Conservation (phyloP, 37 sponge, comb jelly and placozoan species). For the Beroe ovata region DNA sequence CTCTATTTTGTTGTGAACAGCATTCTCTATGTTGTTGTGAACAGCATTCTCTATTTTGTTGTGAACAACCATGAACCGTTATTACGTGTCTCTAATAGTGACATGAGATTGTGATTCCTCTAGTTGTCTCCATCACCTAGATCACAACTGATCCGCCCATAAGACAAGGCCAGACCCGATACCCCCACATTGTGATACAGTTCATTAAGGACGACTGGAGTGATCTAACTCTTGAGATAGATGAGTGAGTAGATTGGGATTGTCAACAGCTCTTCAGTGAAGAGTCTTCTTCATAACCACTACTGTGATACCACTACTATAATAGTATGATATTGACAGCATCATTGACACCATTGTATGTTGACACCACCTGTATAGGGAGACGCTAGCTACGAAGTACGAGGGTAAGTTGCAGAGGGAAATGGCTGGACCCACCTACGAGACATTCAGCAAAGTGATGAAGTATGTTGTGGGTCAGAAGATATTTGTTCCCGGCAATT, state of each 20-base stretch:
- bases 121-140: conserved; percentile 62
- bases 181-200: conserved; percentile 86
- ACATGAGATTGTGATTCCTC: too few species aligned
- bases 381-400: conserved; percentile 54
- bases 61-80: too few species aligned
- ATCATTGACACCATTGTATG: too few species aligned
- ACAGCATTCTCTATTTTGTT: too few species aligned
- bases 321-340: too few species aligned
- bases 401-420: conserved; percentile 74
- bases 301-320: too few species aligned
- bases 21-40: too few species aligned
- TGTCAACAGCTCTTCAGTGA: too few species aligned
- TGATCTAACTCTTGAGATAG: conserved; percentile 76
- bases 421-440: conserved; percentile 88
- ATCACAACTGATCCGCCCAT: conserved; percentile 91
- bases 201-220: conserved; percentile 79
- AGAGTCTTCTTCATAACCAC: too few species aligned
- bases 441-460: conserved; percentile 88
- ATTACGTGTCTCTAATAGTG: too few species aligned
- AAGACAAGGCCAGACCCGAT: conserved; percentile 94
- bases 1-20: too few species aligned
- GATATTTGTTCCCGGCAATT: conserved; percentile 89
- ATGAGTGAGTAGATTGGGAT: conserved; percentile 82
- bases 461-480: conserved; percentile 89
- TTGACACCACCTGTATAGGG: too few species aligned